phyloP scores from a whole-genome alignment of 2,113 vertebrate genomes.

The Trachemys scripta region DNA sequence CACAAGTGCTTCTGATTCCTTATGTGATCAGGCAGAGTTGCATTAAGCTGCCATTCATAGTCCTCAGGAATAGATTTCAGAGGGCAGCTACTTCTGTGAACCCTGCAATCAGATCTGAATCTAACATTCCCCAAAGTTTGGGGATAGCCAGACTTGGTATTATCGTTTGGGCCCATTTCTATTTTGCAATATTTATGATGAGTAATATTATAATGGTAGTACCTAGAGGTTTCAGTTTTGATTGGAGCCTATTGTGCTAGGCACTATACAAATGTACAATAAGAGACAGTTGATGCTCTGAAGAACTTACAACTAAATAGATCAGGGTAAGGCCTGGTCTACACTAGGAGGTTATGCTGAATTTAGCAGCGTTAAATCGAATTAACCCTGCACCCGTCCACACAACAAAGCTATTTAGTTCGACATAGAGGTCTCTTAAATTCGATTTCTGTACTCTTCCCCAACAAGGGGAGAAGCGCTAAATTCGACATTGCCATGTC shows the following conservation, averaged over 20 bases:
- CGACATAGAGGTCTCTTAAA: no score
- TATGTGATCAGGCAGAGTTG: not conserved
- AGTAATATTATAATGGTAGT: rapidly evolving
- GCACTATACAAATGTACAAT: not conserved
- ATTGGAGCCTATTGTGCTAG: not conserved
- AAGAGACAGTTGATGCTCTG: not conserved
- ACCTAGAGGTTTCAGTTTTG: not conserved
- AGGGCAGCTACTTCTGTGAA: not conserved
- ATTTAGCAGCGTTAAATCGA: no score
- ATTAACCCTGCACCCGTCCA: no score
- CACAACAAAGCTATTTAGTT: no score
- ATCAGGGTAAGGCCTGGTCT: not conserved
- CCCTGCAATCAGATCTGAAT: not conserved
- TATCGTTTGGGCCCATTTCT: not conserved
- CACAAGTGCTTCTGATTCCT: not conserved
- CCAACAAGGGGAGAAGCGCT: no score
- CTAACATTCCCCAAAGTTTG: not conserved
- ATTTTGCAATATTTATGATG: not conserved
- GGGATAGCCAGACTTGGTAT: not conserved
- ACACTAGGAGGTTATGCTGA: no score
- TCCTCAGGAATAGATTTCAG: not conserved
- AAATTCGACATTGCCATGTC: no score
- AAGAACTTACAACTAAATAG: not conserved
- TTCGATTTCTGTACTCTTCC: no score
- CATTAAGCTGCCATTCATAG: not conserved